Evolutionary conservation across 23 tunicate species (phyloP).

Genomic region (Ascidia mentula): DNA sequence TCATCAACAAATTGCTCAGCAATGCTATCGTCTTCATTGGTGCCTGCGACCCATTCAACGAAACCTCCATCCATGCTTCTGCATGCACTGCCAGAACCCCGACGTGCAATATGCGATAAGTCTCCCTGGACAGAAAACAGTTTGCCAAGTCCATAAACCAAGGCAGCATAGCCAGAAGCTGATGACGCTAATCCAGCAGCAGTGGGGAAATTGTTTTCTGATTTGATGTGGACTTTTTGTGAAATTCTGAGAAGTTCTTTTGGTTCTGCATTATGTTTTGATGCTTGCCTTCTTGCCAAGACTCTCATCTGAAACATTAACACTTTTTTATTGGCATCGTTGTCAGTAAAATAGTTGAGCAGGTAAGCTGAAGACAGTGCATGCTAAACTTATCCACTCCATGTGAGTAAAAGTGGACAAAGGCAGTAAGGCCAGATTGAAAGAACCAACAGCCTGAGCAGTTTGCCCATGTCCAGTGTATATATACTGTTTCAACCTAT

Average conservation of each 20-base stretch:
- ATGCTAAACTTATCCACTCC: too few species aligned
- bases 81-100: conserved; percentile 91
- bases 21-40: conserved; percentile 46
- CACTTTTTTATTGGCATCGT: too few species aligned
- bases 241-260: conserved; percentile 17
- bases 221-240: conserved; percentile 48
- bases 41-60: conserved; percentile 78
- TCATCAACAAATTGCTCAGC: conserved; percentile 53
- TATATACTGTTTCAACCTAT: too few species aligned
- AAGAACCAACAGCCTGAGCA: too few species aligned
- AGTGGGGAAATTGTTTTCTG: conserved; percentile 81
- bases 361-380: too few species aligned
- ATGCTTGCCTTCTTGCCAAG: conserved; percentile 49
- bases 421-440: too few species aligned
- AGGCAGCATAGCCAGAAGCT: conserved; percentile 90
- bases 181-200: conserved; percentile 95
- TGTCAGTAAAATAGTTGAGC: too few species aligned
- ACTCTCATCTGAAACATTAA: conserved; percentile 40
- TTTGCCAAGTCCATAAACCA: conserved; percentile 44
- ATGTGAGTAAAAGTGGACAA: too few species aligned
- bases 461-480: too few species aligned
- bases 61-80: conserved; percentile 89
- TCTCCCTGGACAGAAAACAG: conserved; percentile 51
- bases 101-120: conserved; percentile 55
- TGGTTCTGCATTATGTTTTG: conserved; percentile 13